These are phyloP conservation scores for Channa argus DNA, from an alignment of 2,113 vertebrate genomes.

Conservation along the genomic window DNA sequence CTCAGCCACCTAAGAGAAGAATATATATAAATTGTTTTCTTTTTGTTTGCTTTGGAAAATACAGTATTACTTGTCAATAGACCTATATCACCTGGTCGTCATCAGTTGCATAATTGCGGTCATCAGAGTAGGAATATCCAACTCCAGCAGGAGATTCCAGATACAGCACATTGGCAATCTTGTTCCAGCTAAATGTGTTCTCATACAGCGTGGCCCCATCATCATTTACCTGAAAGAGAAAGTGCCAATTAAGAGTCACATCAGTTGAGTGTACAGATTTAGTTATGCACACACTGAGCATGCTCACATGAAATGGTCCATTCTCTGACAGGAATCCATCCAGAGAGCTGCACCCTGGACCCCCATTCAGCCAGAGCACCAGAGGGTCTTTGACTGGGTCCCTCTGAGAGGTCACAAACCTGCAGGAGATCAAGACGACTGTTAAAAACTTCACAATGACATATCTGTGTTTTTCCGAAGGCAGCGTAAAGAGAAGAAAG, in stretches of 20 bases:
- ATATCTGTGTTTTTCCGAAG: background rate
- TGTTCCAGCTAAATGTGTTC: conserved; percentile 85
- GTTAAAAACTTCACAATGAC: background rate
- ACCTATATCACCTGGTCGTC: conserved; percentile 77
- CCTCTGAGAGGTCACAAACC: conserved; percentile 85
- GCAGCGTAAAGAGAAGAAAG: too few species aligned
- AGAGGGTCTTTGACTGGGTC: conserved; percentile 80
- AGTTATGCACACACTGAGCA: background rate
- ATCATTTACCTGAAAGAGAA: conserved; percentile 73
- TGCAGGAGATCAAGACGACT: conserved; percentile 37
- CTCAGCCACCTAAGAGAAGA: conserved; percentile 76
- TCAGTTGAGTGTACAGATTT: background rate
- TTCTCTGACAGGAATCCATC: conserved; percentile 86
- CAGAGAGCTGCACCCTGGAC: conserved; percentile 85
- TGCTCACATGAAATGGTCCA: conserved; percentile 83
- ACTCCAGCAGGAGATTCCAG: conserved; percentile 85
- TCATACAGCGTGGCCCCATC: conserved; percentile 80
- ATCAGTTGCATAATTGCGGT: conserved; percentile 75
- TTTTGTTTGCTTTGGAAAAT: background rate
- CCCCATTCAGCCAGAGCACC: conserved; percentile 86
- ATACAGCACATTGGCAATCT: conserved; percentile 82
- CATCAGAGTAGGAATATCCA: conserved; percentile 84
- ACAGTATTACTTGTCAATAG: background rate
- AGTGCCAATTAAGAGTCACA: background rate
- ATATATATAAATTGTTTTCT: background rate